Base-by-base conservation (phyloP, 2,797 vertebrate genomes). In the Xyrichtys novacula region DNA sequence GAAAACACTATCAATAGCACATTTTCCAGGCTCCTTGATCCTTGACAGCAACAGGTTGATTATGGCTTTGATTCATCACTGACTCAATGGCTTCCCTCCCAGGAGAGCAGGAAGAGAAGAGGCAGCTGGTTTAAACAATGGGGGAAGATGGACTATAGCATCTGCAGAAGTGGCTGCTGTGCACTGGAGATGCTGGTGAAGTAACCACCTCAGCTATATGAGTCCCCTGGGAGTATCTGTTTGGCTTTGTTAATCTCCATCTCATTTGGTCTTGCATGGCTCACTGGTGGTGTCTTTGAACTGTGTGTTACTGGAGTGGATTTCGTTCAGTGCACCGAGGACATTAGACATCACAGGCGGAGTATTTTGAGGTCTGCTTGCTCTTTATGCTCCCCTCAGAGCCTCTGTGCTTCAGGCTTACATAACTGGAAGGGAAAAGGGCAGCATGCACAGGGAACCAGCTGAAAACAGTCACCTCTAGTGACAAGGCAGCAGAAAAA, bases 401-500 rank as follows among this genome's bases (percentile, higher is more conserved):
- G 74, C 31, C 59, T 1, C 52, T 63, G 47, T 10, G 74, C 82
- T 81, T 2, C 15, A 23, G 56, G 56, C 80, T 92, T 89, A 86
- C 64, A 49, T 89, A 88, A 89, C 64, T 20, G 10, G 32, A 43
- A 74, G 63, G 54, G 43, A 69, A 73, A 85, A 76, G 80, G 77
- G 61, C 81, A 78, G 7, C 8, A 54, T 55, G 22, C 54, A 56
- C 61, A 20, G 54, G 46, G 52, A 77, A 61, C 60, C 68, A 68
- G 70, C 81, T 70, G 66, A 84, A 80, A 75, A 64, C 61, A 50
- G 59, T 61, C 43, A 63, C 65, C 28, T 79, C 53, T 32, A 58
- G 73, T 67, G 49, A 43, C 73, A 73, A 61, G 43, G 61, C 63
- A 38, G 72, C 65, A 34, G 31, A 52, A 57, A 42, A 59, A 62